Percentiles rank a stretch among this genome's conserved stretches.
Evolutionary conservation across 2,113 vertebrate genomes (phyloP).

Genomic region (Proteles cristata): DNA sequence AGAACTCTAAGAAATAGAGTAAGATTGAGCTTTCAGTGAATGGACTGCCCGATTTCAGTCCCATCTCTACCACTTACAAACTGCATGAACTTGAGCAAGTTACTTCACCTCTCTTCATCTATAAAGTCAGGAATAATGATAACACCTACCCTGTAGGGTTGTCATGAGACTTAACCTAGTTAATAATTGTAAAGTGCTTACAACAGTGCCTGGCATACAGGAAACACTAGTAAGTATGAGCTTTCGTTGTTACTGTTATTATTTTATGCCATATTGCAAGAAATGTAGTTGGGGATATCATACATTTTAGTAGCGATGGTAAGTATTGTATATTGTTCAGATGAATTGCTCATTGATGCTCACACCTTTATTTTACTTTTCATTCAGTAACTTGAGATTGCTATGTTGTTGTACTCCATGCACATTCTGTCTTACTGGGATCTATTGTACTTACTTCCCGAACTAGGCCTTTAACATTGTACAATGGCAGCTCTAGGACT

Average conservation of each 20-base stretch:
- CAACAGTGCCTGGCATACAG: background rate
- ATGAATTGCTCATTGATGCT: conserved; percentile 25
- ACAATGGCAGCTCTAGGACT: background rate
- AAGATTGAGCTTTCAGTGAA: background rate
- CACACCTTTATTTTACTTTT: conserved; percentile 15
- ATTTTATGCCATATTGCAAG: conserved; percentile 45
- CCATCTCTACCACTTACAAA: background rate
- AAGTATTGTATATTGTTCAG: background rate
- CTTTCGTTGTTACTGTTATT: background rate
- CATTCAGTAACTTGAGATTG: conserved; percentile 38
- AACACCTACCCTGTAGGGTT: background rate
- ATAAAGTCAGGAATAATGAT: background rate
- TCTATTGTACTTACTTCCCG: background rate
- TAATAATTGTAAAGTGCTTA: conserved; percentile 21
- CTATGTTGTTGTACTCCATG: background rate
- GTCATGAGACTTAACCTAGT: background rate
- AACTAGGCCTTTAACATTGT: background rate
- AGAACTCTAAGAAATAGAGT: background rate
- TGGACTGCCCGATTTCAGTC: conserved; percentile 2
- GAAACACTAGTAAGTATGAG: background rate
- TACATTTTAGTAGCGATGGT: conserved; percentile 43
- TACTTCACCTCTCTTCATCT: background rate
- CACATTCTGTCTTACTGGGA: background rate
- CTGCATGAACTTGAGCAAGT: background rate
- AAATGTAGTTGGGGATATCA: conserved; percentile 15